Evolutionary conservation across 2,888 invertebrate species (phyloP), one percentile per base, ranked within the genome.

Genomic region (Cyclophora punctaria): DNA sequence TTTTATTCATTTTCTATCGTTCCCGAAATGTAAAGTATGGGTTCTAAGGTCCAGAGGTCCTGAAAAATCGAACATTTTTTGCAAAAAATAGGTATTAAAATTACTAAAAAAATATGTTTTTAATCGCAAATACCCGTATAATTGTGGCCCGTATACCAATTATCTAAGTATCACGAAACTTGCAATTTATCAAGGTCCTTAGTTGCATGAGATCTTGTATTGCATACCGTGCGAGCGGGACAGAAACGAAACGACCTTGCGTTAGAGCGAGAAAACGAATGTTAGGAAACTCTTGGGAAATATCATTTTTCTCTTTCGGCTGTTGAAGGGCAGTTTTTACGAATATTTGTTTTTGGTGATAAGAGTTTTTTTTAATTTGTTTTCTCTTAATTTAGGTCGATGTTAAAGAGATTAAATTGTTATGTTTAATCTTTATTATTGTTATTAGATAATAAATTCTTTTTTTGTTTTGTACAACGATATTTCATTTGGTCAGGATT

Each of bases 201-300:
- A 75, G 80, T 84, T 86, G 87, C 86, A 88, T 83, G 84, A 87
- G 84, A 85, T 85, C 79, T 81, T 73, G 74, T 79, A 73, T 83
- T 85, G 85, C 86, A 86, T 80, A 81, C 78, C 71, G 85, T 80
- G 83, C 64, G 83, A 86, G 74, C 57, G 78, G 70, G 85, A 82
- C 66, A 62, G 61, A 66, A 67, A 69, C 71, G 63, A 55, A 60
- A 60, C 77, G 79, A 78, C 83, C 80, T 84, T 83, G 81, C 69
- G 80, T 73, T 63, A 60, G 71, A 85, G 62, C 70, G 82, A 79
- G 88, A 84, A 72, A 63, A 58, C 60, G 62, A 64, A 77, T 69
- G 75, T 87, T 87, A 75, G 82, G 86, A 87, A 88, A 88, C 83
- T 78, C 71, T 86, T 88, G 80, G 86, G 85, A 86, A 86, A 88